A percentile compares a stretch with the other conserved stretches of the same genome.
Conservation (phyloP, 37 sponge, comb jelly and placozoan genomes). For the Hormiphora californensis region DNA sequence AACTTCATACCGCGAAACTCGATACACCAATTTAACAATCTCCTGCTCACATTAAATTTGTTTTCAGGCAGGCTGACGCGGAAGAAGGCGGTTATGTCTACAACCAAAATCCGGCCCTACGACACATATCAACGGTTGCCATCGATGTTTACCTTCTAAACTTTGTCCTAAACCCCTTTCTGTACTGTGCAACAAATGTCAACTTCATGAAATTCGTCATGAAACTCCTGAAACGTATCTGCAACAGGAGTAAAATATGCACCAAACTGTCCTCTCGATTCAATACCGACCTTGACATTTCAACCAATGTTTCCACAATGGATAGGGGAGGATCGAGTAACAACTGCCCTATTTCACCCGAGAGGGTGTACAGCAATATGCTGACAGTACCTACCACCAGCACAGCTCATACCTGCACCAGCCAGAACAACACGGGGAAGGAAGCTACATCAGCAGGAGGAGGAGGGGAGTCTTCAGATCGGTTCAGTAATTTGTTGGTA, state of each 20-base stretch:
- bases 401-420: no score
- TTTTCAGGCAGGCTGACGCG: no score
- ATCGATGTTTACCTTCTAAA: slow-evolving; percentile 39
- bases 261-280: background rate
- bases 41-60: no score
- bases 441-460: no score
- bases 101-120: background rate
- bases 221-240: background rate
- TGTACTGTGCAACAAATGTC: slow-evolving; percentile 15
- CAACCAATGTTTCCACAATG: slow-evolving; percentile 50
- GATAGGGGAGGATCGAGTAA: background rate
- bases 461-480: no score
- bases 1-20: no score
- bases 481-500: no score
- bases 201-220: slow-evolving; percentile 53
- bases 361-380: slow-evolving; percentile 46
- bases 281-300: slow-evolving; percentile 44
- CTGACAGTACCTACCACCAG: slow-evolving; percentile 45
- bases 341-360: background rate
- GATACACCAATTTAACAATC: no score
- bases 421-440: no score
- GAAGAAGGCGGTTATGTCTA: no score
- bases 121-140: background rate
- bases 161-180: slow-evolving; percentile 48
- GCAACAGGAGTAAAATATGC: background rate